Evolutionary conservation across 2,888 invertebrate genomes (phyloP).

Genomic region (Metalampra italica): DNA sequence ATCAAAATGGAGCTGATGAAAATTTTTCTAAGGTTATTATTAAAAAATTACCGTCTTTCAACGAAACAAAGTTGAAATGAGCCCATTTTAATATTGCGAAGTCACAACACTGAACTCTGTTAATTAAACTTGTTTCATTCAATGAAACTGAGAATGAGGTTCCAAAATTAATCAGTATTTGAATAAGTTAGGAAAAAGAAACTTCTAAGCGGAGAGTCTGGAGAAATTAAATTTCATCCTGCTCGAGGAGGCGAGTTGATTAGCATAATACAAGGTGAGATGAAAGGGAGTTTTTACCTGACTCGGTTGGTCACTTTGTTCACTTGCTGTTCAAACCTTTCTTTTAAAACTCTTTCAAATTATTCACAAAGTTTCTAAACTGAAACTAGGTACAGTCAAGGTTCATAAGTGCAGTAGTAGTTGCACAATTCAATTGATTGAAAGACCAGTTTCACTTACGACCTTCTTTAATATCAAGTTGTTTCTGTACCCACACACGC

Average conservation of each 20-base stretch:
- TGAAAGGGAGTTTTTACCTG: slow-evolving; percentile 51
- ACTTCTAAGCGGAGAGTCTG: slow-evolving; percentile 52
- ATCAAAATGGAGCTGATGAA: background rate
- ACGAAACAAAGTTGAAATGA: slow-evolving; percentile 11
- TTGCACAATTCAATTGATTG: too few species aligned
- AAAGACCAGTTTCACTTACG: too few species aligned
- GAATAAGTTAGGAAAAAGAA: slow-evolving; percentile 61
- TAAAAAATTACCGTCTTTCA: slow-evolving; percentile 6
- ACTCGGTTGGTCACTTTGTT: slow-evolving; percentile 15
- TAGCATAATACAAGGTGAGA: slow-evolving; percentile 66
- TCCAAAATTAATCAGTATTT: slow-evolving; percentile 68
- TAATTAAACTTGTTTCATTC: slow-evolving; percentile 72
- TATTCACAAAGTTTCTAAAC: background rate
- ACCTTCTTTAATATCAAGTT: too few species aligned
- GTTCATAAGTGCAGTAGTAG: too few species aligned
- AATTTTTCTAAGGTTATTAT: slow-evolving; percentile 1
- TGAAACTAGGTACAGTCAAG: background rate
- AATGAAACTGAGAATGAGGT: slow-evolving; percentile 65
- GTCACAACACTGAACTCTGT: slow-evolving; percentile 50
- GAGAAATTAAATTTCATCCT: slow-evolving; percentile 67
- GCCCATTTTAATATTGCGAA: slow-evolving; percentile 20
- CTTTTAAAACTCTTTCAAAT: background rate
- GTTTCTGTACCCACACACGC: too few species aligned
- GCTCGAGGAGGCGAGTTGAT: slow-evolving; percentile 48
- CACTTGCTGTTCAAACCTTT: slow-evolving; percentile 9